Evolutionary conservation across 2,888 invertebrate species (phyloP).

Genomic region (Callyntrura sp.): DNA sequence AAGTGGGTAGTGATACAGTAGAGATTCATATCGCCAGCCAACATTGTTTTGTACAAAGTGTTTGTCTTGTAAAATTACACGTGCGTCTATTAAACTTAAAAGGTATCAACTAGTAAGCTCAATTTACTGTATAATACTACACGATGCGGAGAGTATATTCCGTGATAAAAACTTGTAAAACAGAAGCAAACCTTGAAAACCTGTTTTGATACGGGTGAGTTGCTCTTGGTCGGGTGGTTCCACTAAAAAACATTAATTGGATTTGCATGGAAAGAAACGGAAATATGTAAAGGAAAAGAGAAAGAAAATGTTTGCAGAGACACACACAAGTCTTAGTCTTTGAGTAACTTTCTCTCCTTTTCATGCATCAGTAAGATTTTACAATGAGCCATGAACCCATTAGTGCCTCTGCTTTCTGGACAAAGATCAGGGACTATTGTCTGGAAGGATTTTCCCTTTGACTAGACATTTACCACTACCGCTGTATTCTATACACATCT

Average conservation of each 20-base stretch:
- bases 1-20: too few relatives aligned
- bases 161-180: slow-evolving; percentile 1
- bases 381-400: slow-evolving; percentile 75
- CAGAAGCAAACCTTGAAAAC: slow-evolving; percentile 59
- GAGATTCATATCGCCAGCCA: too few relatives aligned
- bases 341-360: slow-evolving; percentile 68
- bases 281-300: slow-evolving; percentile 44
- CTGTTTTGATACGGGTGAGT: slow-evolving; percentile 71
- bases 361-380: slow-evolving; percentile 66
- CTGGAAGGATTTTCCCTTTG: slow-evolving; percentile 49
- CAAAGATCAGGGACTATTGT: slow-evolving; percentile 75
- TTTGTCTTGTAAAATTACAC: too few relatives aligned
- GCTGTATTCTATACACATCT: not conserved
- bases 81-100: too few relatives aligned
- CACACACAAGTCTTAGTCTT: slow-evolving; percentile 11
- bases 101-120: too few relatives aligned
- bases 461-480: slow-evolving; percentile 26
- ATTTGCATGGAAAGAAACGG: slow-evolving; percentile 70
- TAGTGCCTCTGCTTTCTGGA: slow-evolving; percentile 61
- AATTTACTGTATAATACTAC: too few relatives aligned
- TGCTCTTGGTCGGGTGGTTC: not conserved
- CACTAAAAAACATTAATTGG: slow-evolving; percentile 68
- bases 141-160: not conserved
- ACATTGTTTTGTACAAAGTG: too few relatives aligned
- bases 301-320: not conserved